Base-by-base conservation (phyloP, 2,888 invertebrate genomes). In the Panzeria rudis region DNA sequence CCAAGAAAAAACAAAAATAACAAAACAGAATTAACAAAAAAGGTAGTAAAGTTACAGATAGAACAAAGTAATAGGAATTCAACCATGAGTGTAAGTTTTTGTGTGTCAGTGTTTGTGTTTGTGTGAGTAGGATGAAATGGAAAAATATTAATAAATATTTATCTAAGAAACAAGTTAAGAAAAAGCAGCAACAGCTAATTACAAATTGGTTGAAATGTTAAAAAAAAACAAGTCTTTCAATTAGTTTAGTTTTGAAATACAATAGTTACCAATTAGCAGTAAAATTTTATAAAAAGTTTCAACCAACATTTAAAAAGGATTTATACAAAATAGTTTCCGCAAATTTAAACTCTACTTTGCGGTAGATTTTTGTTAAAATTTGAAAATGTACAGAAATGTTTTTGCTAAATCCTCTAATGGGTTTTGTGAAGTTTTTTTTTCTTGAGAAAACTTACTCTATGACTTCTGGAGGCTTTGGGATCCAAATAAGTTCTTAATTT, bases 401-500 rank as follows among this genome's bases (percentile, higher is more conserved):
- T 64, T 68, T 20, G n/a, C 8, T 50, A 50, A 62, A 75, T 5
- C 41, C 47, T 72, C 64, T 72, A 66, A 47, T 64, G 52, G 20
- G 56, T 64, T 64, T 54, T 29, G 25, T 38, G 6, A 52, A 5
- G 6, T 13, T 8, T 23, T 68, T 50, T n/a, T 15, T 9, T 47
- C 15, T n/a, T 4, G 47, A 15, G 9, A n/a, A 52, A 47, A 94
- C 96, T 94, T 94, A 98, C 98, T 94, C 98, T 95, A 93, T 98
- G 97, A 94, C 98, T 98, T 91, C 98, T 95, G 62, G 98, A 98
- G 64, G 98, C 98, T 93, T 98, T 98, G 4, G 99, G 99, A 93
- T 99, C 98, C 92, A 99, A 94, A 93, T 98, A 99, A 8, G 98
- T 98, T 89, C 97, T 95, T 89, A 99, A 94, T 93, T 98, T 99